Base-by-base conservation (phyloP, 2,797 vertebrate genomes). In the Anabas testudineus region DNA sequence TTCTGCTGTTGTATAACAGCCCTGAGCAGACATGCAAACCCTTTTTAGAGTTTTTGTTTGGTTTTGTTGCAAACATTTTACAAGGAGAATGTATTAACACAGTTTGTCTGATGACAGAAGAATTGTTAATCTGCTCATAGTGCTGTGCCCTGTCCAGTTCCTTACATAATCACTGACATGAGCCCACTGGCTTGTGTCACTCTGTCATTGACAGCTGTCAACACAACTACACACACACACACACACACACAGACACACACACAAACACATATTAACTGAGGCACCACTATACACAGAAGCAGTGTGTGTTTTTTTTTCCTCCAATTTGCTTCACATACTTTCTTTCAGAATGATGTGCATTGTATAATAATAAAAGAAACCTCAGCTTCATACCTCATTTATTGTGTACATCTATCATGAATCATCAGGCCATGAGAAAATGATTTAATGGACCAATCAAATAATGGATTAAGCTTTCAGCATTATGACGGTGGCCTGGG, bases 131-230 rank as follows among this genome's bases (percentile, higher is more conserved):
- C 91, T 92, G 86, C 76, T 87, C 82, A 76, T 90, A 87, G 88
- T 85, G 87, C 88, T 77, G 83, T 60, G 64, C 84, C 76, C 89
- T 80, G 90, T 92, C 91, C 94, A 91, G 78, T 81, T 87, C 73
- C 91, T 95, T 95, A 93, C 92, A 90, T 95, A 94, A 95, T 93
- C 85, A 88, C 78, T 83, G 87, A 91, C 91, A 93, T 91, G 90
- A 89, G 88, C 86, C 86, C 67, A 60, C 78, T 88, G 83, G 81
- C 87, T 92, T 92, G 88, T 90, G 83, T 94, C 93, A 94, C 89
- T 89, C 85, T 79, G 87, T 90, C 90, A 90, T 83, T 92, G 92
- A 93, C 94, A 94, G 92, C 93, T 94, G 93, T 93, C 93, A 91
- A 78, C 88, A 75, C 86, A 81, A 56, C 89, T 39, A 73, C 68